Evolutionary conservation across 2,797 vertebrate species (phyloP).

Genomic region (Hyperoplus lanceolatus): DNA sequence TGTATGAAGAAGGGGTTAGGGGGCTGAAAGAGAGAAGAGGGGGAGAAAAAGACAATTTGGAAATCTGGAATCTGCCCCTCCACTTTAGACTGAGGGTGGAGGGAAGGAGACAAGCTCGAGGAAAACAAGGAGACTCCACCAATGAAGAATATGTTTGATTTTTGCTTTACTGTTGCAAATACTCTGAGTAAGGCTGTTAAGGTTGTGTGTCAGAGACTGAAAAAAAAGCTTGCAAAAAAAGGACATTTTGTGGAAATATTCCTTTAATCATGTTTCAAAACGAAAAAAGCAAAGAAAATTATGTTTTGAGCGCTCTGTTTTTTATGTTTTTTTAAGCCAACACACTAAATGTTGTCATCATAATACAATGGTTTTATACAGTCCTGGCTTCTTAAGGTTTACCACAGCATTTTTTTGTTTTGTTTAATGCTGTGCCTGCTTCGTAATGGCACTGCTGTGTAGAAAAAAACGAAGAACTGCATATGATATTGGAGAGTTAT

Average conservation of each 20-base stretch:
- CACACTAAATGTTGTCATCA: not conserved
- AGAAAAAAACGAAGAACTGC: not conserved
- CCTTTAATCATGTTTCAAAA: slow-evolving; percentile 12
- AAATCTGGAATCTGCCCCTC: slow-evolving; percentile 7
- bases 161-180: slow-evolving; percentile 31
- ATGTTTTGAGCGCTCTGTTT: not conserved
- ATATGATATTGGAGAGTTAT: not conserved
- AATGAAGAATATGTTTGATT: slow-evolving; percentile 59
- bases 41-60: slow-evolving; percentile 20
- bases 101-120: slow-evolving; percentile 11
- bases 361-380: slow-evolving; percentile 46
- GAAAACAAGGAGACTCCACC: slow-evolving; percentile 51
- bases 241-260: slow-evolving; percentile 13
- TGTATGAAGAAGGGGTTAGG: slow-evolving; percentile 79
- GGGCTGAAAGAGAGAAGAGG: too few relatives aligned
- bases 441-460: not conserved
- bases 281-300: not conserved
- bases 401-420: slow-evolving; percentile 4
- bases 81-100: not conserved
- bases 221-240: not conserved
- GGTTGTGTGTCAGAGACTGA: slow-evolving; percentile 35
- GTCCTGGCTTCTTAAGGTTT: slow-evolving; percentile 45
- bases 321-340: slow-evolving; percentile 20
- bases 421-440: slow-evolving; percentile 1
- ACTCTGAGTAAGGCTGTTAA: slow-evolving; percentile 3